Evolutionary conservation across 2,797 vertebrate genomes (phyloP).

Genomic region (Liparis tanakae): DNA sequence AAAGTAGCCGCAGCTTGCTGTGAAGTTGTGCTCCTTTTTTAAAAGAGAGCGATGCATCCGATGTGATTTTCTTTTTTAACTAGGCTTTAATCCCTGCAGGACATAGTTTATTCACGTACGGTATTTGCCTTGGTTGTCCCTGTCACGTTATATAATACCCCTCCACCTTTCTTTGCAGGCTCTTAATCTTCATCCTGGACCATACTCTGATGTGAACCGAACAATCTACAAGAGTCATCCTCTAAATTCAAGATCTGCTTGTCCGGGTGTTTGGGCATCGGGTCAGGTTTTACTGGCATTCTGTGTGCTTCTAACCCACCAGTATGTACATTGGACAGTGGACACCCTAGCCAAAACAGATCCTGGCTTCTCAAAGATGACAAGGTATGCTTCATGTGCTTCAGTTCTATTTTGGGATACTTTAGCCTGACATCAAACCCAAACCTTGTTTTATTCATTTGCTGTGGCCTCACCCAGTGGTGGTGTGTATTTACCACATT

Average conservation of each 20-base stretch:
- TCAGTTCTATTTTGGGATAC: neutral
- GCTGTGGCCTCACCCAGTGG: slow-evolving; percentile 21
- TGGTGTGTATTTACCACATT: neutral
- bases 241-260: slow-evolving; percentile 51
- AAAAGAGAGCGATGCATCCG: slow-evolving; percentile 10
- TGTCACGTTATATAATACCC: slow-evolving; percentile 74
- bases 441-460: neutral
- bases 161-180: slow-evolving; percentile 74
- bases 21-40: slow-evolving; percentile 47
- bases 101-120: slow-evolving; percentile 22
- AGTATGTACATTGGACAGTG: slow-evolving; percentile 85
- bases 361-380: slow-evolving; percentile 87
- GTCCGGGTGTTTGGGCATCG: slow-evolving; percentile 44
- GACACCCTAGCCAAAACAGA: slow-evolving; percentile 82
- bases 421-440: neutral
- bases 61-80: neutral
- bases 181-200: slow-evolving; percentile 48
- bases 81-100: slow-evolving; percentile 8
- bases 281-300: slow-evolving; percentile 73
- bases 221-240: slow-evolving; percentile 47
- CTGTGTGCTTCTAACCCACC: slow-evolving; percentile 76
- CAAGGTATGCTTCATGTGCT: slow-evolving; percentile 74
- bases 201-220: slow-evolving; percentile 66
- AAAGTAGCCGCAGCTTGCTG: slow-evolving; percentile 60
- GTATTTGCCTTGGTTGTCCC: slow-evolving; percentile 26